Evolutionary conservation across 2,888 invertebrate species (phyloP).

Genomic region (Drosophila neotestacea): DNA sequence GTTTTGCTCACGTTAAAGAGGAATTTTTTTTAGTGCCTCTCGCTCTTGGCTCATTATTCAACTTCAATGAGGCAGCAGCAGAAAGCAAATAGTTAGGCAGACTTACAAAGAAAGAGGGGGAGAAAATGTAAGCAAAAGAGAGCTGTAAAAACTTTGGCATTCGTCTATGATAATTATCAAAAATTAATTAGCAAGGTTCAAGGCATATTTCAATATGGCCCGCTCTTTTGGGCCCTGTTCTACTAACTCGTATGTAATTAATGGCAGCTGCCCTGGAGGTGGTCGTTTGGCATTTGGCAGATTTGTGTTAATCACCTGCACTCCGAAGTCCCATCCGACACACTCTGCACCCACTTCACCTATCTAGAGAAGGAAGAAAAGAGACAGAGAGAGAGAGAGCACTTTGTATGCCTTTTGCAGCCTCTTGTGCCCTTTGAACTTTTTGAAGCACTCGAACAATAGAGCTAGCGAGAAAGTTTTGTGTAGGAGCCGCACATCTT

Average conservation of each 20-base stretch:
- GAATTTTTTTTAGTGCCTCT: conserved; percentile 41
- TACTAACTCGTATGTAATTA: conserved; percentile 52
- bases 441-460: conserved; percentile 62
- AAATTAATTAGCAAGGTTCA: conserved; percentile 65
- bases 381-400: background rate
- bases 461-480: conserved; percentile 47
- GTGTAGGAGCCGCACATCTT: conserved; percentile 26
- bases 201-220: conserved; percentile 55
- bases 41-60: conserved; percentile 46
- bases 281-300: conserved; percentile 51
- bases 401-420: conserved; percentile 38
- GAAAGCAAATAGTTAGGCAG: background rate
- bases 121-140: too few species aligned
- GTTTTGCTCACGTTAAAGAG: conserved; percentile 44
- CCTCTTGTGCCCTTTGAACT: conserved; percentile 60
- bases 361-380: background rate
- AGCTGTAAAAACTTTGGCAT: conserved; percentile 31
- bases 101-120: background rate
- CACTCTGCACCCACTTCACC: conserved; percentile 13
- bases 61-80: conserved; percentile 44
- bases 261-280: conserved; percentile 46
- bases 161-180: conserved; percentile 60
- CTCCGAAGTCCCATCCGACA: conserved; percentile 3
- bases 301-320: conserved; percentile 69
- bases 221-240: background rate